Evolutionary conservation across 2,797 vertebrate genomes (phyloP).

Genomic region (Oryzias dopingdopingensis): DNA sequence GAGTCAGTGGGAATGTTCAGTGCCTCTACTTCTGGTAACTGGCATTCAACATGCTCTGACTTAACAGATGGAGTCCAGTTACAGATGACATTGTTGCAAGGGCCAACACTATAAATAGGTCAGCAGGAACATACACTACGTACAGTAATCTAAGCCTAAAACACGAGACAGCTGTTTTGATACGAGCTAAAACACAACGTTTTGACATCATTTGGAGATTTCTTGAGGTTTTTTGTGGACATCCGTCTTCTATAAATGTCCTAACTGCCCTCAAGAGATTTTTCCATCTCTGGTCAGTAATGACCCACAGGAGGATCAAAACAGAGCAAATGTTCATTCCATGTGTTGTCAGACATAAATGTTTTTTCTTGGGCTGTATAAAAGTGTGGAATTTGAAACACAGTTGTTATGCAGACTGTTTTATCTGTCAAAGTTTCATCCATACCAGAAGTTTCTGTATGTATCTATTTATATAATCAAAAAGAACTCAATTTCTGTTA

Average conservation of each 20-base stretch:
- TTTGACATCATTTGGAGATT: not conserved
- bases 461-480: no score
- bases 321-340: no score
- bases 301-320: no score
- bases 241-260: constrained; percentile 1
- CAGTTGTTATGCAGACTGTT: no score
- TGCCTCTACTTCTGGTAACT: constrained; percentile 78
- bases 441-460: no score
- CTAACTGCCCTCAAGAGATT: constrained; percentile 12
- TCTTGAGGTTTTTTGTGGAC: not conserved
- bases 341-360: no score
- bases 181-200: not conserved
- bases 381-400: no score
- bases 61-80: constrained; percentile 92
- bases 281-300: not conserved
- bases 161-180: constrained; percentile 42
- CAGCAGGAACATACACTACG: constrained; percentile 82
- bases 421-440: no score
- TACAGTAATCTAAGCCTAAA: constrained; percentile 63
- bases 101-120: constrained; percentile 94
- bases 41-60: constrained; percentile 87
- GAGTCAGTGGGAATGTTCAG: constrained; percentile 73
- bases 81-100: constrained; percentile 93
- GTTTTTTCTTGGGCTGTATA: no score
- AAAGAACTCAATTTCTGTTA: no score